phyloP scores from a whole-genome alignment of 1,140 invertebrate species.

The Leptinotarsa defecta region DNA sequence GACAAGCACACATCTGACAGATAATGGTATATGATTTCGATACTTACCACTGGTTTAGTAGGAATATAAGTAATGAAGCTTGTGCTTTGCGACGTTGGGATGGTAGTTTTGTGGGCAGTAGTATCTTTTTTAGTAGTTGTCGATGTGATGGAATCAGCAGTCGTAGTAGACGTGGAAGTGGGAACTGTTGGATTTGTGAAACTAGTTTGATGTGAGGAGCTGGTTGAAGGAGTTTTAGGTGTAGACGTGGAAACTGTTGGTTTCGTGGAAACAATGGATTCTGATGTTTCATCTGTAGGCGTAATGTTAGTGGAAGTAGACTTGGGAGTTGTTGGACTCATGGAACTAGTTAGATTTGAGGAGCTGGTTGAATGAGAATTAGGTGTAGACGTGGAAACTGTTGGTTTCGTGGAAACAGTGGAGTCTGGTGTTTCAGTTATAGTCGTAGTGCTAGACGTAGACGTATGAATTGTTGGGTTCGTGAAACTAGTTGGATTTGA shows the following conservation, averaged over 20 bases:
- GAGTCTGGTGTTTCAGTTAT: not conserved
- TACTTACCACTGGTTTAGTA: too few relatives aligned
- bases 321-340: too few relatives aligned
- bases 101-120: too few relatives aligned
- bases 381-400: not conserved
- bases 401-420: not conserved
- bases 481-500: not conserved
- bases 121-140: too few relatives aligned
- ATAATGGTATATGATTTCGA: too few relatives aligned
- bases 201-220: not conserved
- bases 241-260: not conserved
- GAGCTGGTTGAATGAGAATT: not conserved
- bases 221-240: not conserved
- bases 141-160: not conserved
- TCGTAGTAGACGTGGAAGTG: not conserved
- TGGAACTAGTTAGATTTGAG: not conserved
- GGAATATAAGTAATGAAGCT: too few relatives aligned
- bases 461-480: too few relatives aligned
- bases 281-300: not conserved
- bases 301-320: not conserved
- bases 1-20: too few relatives aligned
- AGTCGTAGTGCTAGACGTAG: not conserved
- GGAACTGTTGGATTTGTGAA: not conserved
- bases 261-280: not conserved
- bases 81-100: too few relatives aligned